Evolutionary conservation across 2,113 vertebrate genomes (phyloP).

Genomic region (Hippocampus barbouri): DNA sequence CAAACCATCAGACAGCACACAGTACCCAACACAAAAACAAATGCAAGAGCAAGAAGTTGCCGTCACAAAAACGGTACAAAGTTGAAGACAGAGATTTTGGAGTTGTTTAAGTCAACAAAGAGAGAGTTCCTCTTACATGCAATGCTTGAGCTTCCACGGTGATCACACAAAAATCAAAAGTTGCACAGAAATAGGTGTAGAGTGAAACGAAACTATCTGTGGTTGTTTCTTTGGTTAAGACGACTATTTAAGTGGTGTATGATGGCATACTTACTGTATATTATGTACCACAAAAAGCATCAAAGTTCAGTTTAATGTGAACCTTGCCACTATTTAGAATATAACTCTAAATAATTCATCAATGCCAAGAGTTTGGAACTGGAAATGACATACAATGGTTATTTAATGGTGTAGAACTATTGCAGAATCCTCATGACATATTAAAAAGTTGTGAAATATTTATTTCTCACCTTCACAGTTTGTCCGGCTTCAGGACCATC

Average conservation of each 20-base stretch:
- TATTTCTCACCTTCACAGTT: slow-evolving; percentile 90
- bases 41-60: no score
- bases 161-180: no score
- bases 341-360: slow-evolving; percentile 58
- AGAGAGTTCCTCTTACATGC: no score
- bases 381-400: slow-evolving; percentile 69
- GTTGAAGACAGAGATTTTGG: no score
- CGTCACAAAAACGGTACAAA: no score
- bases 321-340: slow-evolving; percentile 38
- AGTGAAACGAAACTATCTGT: no score
- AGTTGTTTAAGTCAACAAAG: no score
- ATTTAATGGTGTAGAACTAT: slow-evolving; percentile 72
- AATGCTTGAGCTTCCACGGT: no score
- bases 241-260: neutral
- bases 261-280: neutral
- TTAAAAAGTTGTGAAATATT: slow-evolving; percentile 66
- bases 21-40: no score
- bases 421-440: slow-evolving; percentile 66
- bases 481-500: slow-evolving; percentile 91
- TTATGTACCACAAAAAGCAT: neutral
- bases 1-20: no score
- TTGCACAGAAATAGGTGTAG: no score
- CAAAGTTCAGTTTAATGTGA: neutral
- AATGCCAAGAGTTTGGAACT: slow-evolving; percentile 54
- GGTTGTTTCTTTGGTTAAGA: no score